Evolutionary conservation across 2,797 vertebrate species (phyloP).

Genomic region (Mormyrus proboscirostris): DNA sequence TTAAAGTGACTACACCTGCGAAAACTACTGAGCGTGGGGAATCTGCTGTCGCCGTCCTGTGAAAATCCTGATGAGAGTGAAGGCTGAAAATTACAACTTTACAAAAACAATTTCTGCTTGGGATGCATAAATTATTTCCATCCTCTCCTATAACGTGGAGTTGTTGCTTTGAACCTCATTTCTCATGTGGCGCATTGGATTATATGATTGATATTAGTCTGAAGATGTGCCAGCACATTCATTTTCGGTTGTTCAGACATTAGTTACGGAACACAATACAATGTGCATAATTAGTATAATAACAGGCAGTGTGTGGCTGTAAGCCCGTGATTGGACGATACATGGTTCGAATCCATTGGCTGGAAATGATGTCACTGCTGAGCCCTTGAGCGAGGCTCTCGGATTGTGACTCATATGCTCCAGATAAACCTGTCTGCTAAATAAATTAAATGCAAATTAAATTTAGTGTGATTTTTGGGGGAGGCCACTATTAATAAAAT

Average conservation of each 20-base stretch:
- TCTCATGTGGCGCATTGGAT: not conserved
- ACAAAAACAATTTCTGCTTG: not conserved
- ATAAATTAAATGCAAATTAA: not conserved
- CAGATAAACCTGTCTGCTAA: not conserved
- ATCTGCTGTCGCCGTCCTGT: not conserved
- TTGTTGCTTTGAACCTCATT: not conserved
- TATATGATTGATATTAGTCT: not conserved
- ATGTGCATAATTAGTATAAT: not conserved
- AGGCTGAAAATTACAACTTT: not conserved
- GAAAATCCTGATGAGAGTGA: not conserved
- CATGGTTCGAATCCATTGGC: not conserved
- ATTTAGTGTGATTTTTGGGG: not conserved
- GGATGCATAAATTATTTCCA: not conserved
- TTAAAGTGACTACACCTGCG: not conserved
- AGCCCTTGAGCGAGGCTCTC: not conserved
- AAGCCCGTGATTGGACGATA: not conserved
- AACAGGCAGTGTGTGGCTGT: not conserved
- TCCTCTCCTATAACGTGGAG: not conserved
- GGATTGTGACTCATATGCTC: not conserved
- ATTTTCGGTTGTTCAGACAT: not conserved
- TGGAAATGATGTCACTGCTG: not conserved
- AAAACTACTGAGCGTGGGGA: not conserved
- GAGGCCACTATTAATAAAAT: not conserved
- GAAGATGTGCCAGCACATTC: not conserved
- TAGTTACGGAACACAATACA: not conserved